These are phyloP conservation scores for Enteromius radiatus DNA, from an alignment of 2,797 vertebrate genomes.

Conservation along the genomic window DNA sequence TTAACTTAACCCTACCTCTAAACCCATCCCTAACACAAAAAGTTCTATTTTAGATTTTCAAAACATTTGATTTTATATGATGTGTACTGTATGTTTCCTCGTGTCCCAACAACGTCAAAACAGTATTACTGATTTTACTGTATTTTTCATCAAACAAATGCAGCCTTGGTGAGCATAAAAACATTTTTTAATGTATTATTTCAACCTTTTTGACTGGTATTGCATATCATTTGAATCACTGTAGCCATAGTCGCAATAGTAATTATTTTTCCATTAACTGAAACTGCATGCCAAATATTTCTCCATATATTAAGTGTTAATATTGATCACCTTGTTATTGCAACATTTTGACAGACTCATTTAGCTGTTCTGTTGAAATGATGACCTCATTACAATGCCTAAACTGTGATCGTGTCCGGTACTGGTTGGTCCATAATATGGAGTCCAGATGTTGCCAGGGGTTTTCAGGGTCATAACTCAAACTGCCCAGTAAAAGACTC, in stretches of 20 bases:
- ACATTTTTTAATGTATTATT: neutral
- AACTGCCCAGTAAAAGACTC: slow-evolving; percentile 45
- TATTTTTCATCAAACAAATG: neutral
- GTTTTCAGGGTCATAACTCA: slow-evolving; percentile 55
- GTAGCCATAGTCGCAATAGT: too few relatives aligned
- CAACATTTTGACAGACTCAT: slow-evolving; percentile 11
- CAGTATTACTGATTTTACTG: neutral
- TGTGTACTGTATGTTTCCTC: neutral
- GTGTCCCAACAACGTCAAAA: neutral
- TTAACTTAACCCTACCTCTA: neutral
- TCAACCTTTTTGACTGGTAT: neutral
- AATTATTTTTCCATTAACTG: slow-evolving; percentile 5
- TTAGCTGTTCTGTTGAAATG: slow-evolving; percentile 22
- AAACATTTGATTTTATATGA: neutral
- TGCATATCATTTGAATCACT: neutral
- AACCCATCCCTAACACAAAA: too few relatives aligned
- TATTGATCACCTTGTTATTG: neutral
- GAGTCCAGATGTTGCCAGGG: slow-evolving; percentile 50
- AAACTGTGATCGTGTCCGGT: slow-evolving; percentile 17
- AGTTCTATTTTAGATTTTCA: too few relatives aligned
- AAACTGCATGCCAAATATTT: neutral
- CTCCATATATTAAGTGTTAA: neutral
- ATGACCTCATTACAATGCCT: slow-evolving; percentile 1
- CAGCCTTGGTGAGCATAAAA: neutral
- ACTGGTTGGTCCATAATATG: slow-evolving; percentile 48